A percentile compares a stretch with the other conserved stretches of the same genome.
Evolutionary conservation across 2,888 invertebrate species (phyloP).

Genomic region (Ommatoiulus sabulosus): DNA sequence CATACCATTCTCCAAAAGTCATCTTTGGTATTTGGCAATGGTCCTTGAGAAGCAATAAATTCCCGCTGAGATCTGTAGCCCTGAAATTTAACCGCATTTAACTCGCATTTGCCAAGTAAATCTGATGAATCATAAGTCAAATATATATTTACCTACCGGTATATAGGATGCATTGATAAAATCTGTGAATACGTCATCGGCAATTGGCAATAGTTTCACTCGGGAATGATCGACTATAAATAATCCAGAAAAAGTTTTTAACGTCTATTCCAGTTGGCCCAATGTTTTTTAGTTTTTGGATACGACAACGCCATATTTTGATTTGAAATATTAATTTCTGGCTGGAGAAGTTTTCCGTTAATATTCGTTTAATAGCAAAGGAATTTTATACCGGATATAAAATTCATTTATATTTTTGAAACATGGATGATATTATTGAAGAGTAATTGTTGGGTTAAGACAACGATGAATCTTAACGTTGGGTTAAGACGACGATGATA

Average conservation of each 20-base stretch:
- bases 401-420: too few species aligned
- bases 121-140: slow-evolving; percentile 37
- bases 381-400: too few species aligned
- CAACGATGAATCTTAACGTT: too few species aligned
- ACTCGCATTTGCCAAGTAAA: neutral
- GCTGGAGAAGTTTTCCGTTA: too few species aligned
- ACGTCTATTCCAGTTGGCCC: too few species aligned
- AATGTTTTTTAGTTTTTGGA: too few species aligned
- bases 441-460: too few species aligned
- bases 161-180: slow-evolving; percentile 83
- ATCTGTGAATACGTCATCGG: slow-evolving; percentile 74
- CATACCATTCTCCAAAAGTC: slow-evolving; percentile 84
- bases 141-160: slow-evolving; percentile 70
- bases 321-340: too few species aligned
- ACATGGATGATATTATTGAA: too few species aligned
- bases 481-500: too few species aligned
- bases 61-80: slow-evolving; percentile 76
- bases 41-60: slow-evolving; percentile 82
- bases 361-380: too few species aligned
- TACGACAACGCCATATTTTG: too few species aligned
- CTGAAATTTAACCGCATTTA: slow-evolving; percentile 67
- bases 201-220: slow-evolving; percentile 72
- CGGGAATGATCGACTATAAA: slow-evolving; percentile 75
- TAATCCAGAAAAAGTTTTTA: slow-evolving; percentile 2
- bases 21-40: slow-evolving; percentile 75